phyloP scores from a whole-genome alignment of 2,797 vertebrate species.

The Amniataba percoides region DNA sequence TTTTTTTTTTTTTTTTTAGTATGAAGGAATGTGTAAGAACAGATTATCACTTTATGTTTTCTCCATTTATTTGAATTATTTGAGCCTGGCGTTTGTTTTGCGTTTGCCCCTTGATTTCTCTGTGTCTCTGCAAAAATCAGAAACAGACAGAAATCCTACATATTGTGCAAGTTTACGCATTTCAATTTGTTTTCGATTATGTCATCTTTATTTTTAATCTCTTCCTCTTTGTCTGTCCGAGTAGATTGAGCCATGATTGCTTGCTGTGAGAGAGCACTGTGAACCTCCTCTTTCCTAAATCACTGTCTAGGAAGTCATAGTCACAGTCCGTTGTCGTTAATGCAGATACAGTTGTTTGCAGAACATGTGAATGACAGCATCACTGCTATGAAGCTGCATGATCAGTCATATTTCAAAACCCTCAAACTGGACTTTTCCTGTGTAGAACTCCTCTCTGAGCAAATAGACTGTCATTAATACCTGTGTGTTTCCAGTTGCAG shows the following conservation, averaged over 20 bases:
- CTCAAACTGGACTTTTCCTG: constrained; percentile 23
- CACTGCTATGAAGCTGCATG: constrained; percentile 49
- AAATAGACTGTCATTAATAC: constrained; percentile 29
- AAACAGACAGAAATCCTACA: constrained; percentile 6
- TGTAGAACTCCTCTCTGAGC: constrained; percentile 40
- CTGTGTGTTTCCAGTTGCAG: constrained; percentile 55
- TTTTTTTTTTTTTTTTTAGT: constrained; percentile 4
- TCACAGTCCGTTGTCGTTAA: constrained; percentile 11
- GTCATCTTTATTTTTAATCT: constrained; percentile 8
- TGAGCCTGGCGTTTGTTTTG: constrained; percentile 43
- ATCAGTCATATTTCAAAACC: constrained; percentile 22
- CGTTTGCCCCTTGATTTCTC: constrained; percentile 19
- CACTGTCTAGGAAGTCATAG: constrained; percentile 49
- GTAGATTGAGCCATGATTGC: constrained; percentile 52
- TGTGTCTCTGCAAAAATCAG: constrained; percentile 25
- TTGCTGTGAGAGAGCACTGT: constrained; percentile 70
- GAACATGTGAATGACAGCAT: constrained; percentile 22
- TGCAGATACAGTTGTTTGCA: constrained; percentile 19
- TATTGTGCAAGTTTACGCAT: constrained; percentile 34
- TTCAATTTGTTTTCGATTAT: constrained; percentile 31
- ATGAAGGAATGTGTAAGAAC: constrained; percentile 67
- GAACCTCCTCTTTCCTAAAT: constrained; percentile 53
- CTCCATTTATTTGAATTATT: constrained; percentile 38
- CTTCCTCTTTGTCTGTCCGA: constrained; percentile 22
- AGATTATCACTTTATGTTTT: constrained; percentile 18